Evolutionary conservation across 2,888 invertebrate species (phyloP), one percentile per base, ranked within the genome.

Genomic region (Napeogenes inachia): DNA sequence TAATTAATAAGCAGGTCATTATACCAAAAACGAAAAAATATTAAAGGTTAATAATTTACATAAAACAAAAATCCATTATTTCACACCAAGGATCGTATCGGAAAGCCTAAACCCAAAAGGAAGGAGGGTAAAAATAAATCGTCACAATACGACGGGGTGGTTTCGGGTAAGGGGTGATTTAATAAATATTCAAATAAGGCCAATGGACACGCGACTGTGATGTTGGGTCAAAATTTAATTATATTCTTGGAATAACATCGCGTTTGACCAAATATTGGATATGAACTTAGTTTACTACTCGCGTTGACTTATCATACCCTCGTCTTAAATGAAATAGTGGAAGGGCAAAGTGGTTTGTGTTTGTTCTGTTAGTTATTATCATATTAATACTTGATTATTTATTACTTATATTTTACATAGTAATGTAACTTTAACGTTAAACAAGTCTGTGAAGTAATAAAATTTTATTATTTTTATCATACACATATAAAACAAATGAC

Each of bases 161-260:
- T 61, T 61, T 60, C 54, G 68, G 68, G 73, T 71, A 73, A 71
- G 71, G 74, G 78, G 66, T 78, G 77, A 80, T 84, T 82, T 82
- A 82, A 85, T 86, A 85, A 87, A 86, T 87, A 87, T 87, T 87
- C 84, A 86, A 83, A 86, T 82, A 81, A 77, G 78, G 72, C 77
- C 78, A 72, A 75, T 75, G 76, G 76, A 73, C 73, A 72, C 69
- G 72, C 50, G 50, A 50, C 50, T 50, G 50, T 30, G 21, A 50
- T 50, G 50, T 50, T 50, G 50, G 50, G 50, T 50, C 50, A 50
- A 50, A 50, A 50, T 50, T 50, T 50, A 50, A 50, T 50, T 50
- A 50, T 50, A 50, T 50, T 50, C 50, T 50, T 50, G 30, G 50
- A 50, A 50, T 50, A 50, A 50, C 50, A 50, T 50, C 50, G 30